phyloP scores from a whole-genome alignment of 2,797 vertebrate genomes.

The Hemibagrus guttatus region DNA sequence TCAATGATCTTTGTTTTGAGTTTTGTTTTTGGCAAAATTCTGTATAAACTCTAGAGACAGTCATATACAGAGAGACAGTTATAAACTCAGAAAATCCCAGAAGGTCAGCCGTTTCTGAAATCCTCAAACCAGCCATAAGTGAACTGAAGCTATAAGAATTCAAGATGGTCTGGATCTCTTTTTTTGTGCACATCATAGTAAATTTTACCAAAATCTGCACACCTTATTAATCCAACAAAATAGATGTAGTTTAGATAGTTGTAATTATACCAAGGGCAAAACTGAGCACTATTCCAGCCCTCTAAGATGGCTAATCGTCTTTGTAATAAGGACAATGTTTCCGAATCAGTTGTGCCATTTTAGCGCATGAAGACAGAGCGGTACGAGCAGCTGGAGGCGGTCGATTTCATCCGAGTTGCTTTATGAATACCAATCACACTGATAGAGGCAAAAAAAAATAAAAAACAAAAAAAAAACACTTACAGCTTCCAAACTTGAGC shows the following conservation, averaged over 20 bases:
- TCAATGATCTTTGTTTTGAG: background rate
- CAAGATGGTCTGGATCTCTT: background rate
- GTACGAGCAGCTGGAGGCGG: constrained; percentile 11
- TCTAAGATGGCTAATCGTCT: constrained; percentile 2
- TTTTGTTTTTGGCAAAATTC: background rate
- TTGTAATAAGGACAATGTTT: constrained; percentile 28
- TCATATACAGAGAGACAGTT: too few relatives aligned
- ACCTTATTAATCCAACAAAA: background rate
- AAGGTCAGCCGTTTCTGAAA: background rate
- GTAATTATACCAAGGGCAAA: background rate
- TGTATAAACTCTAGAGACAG: background rate
- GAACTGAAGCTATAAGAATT: background rate
- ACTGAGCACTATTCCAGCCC: background rate
- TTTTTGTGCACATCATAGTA: background rate
- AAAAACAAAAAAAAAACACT: constrained; percentile 64
- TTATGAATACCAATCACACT: constrained; percentile 20
- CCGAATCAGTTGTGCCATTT: constrained; percentile 15
- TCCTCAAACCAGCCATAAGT: background rate
- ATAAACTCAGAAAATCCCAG: background rate
- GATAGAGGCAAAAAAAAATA: background rate
- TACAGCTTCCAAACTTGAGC: constrained; percentile 97
- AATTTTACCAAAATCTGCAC: background rate
- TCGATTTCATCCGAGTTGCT: constrained; percentile 18
- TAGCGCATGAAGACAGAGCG: background rate
- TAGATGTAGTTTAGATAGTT: background rate